These are phyloP conservation scores for Sinocyclocheilus anophthalmus DNA, from an alignment of 2,113 vertebrate species.

Conservation along the genomic window DNA sequence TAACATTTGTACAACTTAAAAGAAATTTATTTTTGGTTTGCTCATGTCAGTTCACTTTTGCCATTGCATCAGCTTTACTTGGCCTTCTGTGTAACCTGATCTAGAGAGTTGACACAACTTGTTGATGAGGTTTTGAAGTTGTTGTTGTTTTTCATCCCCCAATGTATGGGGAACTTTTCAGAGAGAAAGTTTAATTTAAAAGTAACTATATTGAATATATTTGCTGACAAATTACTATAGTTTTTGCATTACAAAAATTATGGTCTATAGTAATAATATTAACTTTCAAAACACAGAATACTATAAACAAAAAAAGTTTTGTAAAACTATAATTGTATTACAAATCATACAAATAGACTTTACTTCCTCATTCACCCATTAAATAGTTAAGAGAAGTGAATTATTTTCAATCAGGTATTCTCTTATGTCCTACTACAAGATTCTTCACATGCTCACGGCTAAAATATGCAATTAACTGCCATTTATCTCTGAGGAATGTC, in stretches of 20 bases:
- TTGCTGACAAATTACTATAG: not conserved
- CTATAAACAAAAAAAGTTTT: slow-evolving; percentile 1
- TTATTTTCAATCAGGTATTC: not conserved
- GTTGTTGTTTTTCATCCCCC: no score
- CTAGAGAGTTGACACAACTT: not conserved
- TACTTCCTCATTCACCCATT: slow-evolving; percentile 1
- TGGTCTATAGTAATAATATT: not conserved
- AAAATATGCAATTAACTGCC: not conserved
- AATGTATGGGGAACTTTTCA: no score
- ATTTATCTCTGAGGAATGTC: slow-evolving; percentile 20
- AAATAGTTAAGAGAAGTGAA: not conserved
- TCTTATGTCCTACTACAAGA: not conserved
- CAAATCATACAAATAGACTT: not conserved
- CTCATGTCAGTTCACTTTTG: not conserved
- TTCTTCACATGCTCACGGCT: not conserved
- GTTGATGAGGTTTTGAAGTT: not conserved
- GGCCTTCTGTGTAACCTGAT: not conserved
- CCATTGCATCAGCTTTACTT: not conserved
- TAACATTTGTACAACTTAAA: not conserved
- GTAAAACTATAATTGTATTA: not conserved
- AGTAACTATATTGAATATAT: no score
- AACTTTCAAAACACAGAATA: not conserved
- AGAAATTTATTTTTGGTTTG: slow-evolving; percentile 10
- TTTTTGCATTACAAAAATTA: not conserved
- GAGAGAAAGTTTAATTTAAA: no score